Conservation (phyloP, 2,797 vertebrate species). For the Sphenopsis melanotis region DNA sequence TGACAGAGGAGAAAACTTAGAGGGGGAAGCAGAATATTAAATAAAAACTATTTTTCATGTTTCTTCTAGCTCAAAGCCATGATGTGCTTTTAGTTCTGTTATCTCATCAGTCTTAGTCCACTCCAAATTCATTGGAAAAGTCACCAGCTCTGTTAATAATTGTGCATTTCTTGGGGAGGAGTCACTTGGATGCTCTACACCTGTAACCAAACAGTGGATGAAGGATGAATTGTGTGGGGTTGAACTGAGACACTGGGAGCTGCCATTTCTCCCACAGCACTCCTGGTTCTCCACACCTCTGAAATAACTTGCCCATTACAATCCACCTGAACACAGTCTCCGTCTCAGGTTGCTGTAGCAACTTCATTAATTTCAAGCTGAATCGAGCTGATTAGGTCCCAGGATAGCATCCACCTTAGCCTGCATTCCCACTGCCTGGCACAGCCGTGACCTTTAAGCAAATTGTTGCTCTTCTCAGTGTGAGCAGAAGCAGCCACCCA, state of each 20-base stretch:
- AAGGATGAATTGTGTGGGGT: neutral
- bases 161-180: neutral
- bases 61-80: neutral
- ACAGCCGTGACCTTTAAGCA: slow-evolving; percentile 5
- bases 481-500: neutral
- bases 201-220: neutral
- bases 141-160: neutral
- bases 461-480: neutral
- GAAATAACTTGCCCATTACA: neutral
- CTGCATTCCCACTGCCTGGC: neutral
- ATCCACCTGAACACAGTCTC: neutral
- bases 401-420: slow-evolving; percentile 4
- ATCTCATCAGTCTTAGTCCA: neutral
- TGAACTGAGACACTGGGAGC: neutral
- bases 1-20: neutral
- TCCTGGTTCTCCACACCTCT: neutral
- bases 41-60: neutral
- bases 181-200: neutral
- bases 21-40: neutral
- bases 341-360: slow-evolving; percentile 42
- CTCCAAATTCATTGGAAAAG: neutral
- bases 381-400: slow-evolving; percentile 51
- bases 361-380: slow-evolving; percentile 41
- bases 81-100: neutral
- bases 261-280: neutral